A percentile compares a stretch with the other conserved stretches of the same genome.
Evolutionary conservation across 1,140 invertebrate genomes (phyloP).

Genomic region (Heliconius himera): DNA sequence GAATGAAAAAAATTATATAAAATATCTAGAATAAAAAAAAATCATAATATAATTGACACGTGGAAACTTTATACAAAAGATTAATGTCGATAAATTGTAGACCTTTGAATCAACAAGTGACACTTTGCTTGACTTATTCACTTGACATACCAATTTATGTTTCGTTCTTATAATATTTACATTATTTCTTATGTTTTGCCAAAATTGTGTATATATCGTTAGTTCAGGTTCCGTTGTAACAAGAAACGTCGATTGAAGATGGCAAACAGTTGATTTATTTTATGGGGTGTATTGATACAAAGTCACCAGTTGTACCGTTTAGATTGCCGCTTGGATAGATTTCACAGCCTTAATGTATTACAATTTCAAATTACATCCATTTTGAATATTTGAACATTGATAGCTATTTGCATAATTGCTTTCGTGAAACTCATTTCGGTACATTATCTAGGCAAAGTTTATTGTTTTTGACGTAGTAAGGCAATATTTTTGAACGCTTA

Average conservation of each 20-base stretch:
- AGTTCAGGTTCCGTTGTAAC: constrained; percentile 11
- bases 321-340: not conserved
- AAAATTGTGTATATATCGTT: constrained; percentile 26
- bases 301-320: not conserved
- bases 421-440: not conserved
- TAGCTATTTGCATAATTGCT: constrained; percentile 12
- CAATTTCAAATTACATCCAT: not conserved
- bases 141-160: not conserved
- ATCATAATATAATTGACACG: no score
- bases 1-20: no score
- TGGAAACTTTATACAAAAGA: no score
- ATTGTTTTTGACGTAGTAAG: not conserved
- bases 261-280: not conserved
- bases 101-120: not conserved
- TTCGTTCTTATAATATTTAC: not conserved
- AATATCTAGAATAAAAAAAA: no score
- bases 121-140: not conserved
- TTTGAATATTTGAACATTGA: constrained; percentile 6
- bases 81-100: not conserved
- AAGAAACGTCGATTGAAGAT: not conserved
- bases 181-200: constrained; percentile 3
- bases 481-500: no score
- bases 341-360: not conserved
- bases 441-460: not conserved
- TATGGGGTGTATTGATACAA: not conserved